Evolutionary conservation across 2,888 invertebrate genomes (phyloP), one percentile per base, ranked within the genome.

Genomic region (Bruchidius siliquastri): DNA sequence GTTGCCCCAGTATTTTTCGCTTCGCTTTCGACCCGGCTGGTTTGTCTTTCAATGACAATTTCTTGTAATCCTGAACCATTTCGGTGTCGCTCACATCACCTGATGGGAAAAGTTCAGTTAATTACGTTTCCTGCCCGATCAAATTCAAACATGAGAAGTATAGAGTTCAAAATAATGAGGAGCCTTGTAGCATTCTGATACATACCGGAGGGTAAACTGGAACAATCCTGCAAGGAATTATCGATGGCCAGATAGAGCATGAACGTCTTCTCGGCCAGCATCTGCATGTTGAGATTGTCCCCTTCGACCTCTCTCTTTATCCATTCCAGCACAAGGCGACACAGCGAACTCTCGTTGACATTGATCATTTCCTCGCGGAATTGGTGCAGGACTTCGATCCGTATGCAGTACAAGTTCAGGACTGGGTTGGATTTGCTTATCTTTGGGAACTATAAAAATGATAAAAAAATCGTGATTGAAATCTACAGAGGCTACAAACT

Each of bases 151-250:
- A n/a, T n/a, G n/a, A n/a, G n/a, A n/a, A n/a, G n/a, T n/a, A n/a
- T n/a, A n/a, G n/a, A n/a, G n/a, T n/a, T n/a, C n/a, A n/a, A n/a
- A n/a, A n/a, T n/a, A n/a, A n/a, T n/a, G n/a, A n/a, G n/a, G n/a
- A n/a, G n/a, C n/a, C n/a, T n/a, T n/a, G n/a, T n/a, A n/a, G n/a
- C n/a, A n/a, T n/a, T n/a, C n/a, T n/a, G n/a, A n/a, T n/a, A n/a
- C n/a, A 21, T 68, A 68, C 68, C 68, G 71, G 85, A 82, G 8
- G 93, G 93, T 82, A 94, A 88, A 83, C 93, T 93, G 76, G 91
- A 90, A 87, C 94, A 95, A 88, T 95, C 95, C 80, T 93, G 93
- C 79, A 95, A 88, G 67, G 91, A 91, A 84, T 94, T 94, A 84
- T 91, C 92, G 76, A 90, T 88, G 79, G 93, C 93, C 76, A 94